Percentiles rank a stretch among this genome's conserved stretches.
These are phyloP conservation scores for Campylomormyrus tamandua DNA, from an alignment of 2,113 vertebrate genomes.

Conservation along the genomic window DNA sequence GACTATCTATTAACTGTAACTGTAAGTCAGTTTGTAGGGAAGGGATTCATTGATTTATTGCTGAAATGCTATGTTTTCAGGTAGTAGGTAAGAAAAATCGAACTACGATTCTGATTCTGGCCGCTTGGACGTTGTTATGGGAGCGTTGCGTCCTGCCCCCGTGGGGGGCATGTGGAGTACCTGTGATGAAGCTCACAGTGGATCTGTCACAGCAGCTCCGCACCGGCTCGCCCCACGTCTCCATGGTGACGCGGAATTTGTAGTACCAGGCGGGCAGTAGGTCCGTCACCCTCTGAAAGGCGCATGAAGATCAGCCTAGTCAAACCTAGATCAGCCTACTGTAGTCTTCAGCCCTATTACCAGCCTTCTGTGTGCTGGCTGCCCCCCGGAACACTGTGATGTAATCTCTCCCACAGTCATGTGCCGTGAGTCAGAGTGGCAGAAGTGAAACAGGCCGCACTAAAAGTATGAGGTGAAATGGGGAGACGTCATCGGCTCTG, in stretches of 20 bases:
- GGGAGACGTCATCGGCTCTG: not conserved
- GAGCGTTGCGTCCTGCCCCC: not conserved
- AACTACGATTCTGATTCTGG: not conserved
- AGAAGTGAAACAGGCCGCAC: not conserved
- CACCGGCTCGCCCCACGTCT: constrained; percentile 85
- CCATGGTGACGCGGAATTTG: constrained; percentile 93
- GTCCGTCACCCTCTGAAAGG: constrained; percentile 73
- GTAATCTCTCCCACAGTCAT: not conserved
- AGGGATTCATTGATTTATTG: not conserved
- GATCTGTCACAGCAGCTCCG: constrained; percentile 85
- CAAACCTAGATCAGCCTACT: not conserved
- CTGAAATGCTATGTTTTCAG: not conserved
- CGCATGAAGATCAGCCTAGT: not conserved
- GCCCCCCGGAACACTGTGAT: not conserved
- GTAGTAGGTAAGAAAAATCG: not conserved
- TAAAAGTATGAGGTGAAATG: not conserved
- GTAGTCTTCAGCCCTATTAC: not conserved
- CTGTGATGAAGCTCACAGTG: constrained; percentile 86
- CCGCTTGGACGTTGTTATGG: not conserved
- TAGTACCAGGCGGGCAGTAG: constrained; percentile 92
- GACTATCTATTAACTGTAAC: not conserved
- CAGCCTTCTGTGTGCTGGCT: not conserved
- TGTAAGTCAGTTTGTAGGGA: not conserved
- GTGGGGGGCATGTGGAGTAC: constrained; percentile 41
- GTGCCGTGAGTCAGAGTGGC: not conserved